These are phyloP conservation scores for Hemibagrus guttatus DNA, from an alignment of 2,797 vertebrate species.

Conservation along the genomic window DNA sequence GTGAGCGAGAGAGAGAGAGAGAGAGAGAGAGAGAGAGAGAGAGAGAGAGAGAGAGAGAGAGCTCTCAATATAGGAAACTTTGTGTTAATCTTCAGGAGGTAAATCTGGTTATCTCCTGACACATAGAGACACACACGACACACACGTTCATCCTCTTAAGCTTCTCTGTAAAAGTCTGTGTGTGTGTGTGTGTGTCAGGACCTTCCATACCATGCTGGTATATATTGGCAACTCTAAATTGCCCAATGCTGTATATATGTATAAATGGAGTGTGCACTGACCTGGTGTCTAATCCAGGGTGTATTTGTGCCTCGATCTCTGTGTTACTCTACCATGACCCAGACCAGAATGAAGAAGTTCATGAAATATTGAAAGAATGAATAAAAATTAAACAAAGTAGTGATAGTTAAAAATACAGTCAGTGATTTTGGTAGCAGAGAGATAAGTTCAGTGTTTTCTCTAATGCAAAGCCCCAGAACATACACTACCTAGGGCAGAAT, in stretches of 20 bases:
- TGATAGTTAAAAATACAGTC: not conserved
- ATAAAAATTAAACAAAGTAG: not conserved
- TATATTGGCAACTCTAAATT: not conserved
- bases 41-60: not conserved
- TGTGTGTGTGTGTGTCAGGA: not conserved
- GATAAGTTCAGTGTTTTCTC: not conserved
- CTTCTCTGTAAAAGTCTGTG: constrained; percentile 7
- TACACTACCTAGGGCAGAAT: not conserved
- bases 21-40: not conserved
- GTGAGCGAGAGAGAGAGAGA: not conserved
- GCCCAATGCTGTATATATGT: not conserved
- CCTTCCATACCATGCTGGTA: not conserved
- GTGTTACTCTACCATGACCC: not conserved
- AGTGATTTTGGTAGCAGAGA: not conserved
- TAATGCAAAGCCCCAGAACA: not conserved
- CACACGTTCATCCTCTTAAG: constrained; percentile 18
- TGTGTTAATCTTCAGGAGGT: constrained; percentile 14
- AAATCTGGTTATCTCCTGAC: constrained; percentile 29
- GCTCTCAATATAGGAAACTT: constrained; percentile 1
- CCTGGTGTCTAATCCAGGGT: not conserved
- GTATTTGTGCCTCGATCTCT: not conserved
- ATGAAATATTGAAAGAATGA: not conserved
- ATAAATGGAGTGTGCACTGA: not conserved
- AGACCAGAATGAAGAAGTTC: not conserved
- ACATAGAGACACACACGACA: not conserved